phyloP scores from a whole-genome alignment of 2,888 invertebrate genomes.

The Philereme vetulata region DNA sequence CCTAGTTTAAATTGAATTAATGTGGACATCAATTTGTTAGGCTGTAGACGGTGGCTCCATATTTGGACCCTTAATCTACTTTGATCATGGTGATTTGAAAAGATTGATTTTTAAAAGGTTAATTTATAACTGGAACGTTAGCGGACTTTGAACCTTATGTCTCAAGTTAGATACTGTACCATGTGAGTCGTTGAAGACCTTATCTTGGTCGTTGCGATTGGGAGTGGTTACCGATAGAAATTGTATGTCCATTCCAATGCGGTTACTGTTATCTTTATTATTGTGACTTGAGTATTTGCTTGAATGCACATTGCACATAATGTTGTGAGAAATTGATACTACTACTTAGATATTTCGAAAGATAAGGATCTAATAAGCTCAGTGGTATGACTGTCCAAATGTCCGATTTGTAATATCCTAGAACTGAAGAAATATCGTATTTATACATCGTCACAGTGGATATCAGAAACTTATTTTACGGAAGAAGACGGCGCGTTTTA shows the following conservation, averaged over 20 bases:
- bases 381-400: too few species aligned
- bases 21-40: constrained; percentile 62
- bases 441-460: too few species aligned
- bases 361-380: too few species aligned
- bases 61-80: constrained; percentile 38
- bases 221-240: constrained; percentile 21
- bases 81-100: constrained; percentile 15
- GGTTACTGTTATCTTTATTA: constrained; percentile 9
- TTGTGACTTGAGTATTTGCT: background rate
- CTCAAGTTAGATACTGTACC: constrained; percentile 1
- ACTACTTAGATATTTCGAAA: too few species aligned
- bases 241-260: constrained; percentile 9
- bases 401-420: too few species aligned
- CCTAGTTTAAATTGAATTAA: constrained; percentile 69
- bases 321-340: background rate
- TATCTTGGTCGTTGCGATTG: constrained; percentile 12
- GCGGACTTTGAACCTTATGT: constrained; percentile 7
- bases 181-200: constrained; percentile 3
- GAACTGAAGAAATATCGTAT: too few species aligned
- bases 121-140: background rate
- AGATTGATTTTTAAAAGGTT: constrained; percentile 14
- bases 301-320: constrained; percentile 7
- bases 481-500: too few species aligned
- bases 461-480: too few species aligned
- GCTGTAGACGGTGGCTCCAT: constrained; percentile 48